Conservation (phyloP, 2,797 vertebrate genomes). For the Novumbra hubbsi region DNA sequence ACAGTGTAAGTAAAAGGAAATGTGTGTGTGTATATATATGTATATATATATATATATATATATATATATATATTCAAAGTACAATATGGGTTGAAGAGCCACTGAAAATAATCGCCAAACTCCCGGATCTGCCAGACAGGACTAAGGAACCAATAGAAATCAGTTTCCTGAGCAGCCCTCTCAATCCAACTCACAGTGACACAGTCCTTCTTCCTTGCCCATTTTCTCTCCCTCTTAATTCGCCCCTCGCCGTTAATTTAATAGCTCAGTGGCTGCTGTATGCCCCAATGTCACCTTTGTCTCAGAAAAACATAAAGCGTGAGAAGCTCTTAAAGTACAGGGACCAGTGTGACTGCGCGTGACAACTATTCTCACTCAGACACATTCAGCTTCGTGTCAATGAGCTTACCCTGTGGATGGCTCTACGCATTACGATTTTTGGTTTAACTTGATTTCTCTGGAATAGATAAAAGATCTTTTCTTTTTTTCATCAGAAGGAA, state of each 20-base stretch:
- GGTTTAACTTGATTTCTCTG: conserved; percentile 36
- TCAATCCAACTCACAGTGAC: conserved; percentile 18
- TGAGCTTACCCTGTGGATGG: conserved; percentile 10
- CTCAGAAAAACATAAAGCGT: neutral
- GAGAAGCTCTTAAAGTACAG: conserved; percentile 20
- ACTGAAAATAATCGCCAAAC: neutral
- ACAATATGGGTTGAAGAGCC: neutral
- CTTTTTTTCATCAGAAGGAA: conserved; percentile 43
- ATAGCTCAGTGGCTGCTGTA: conserved; percentile 49
- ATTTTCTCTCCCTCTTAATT: conserved; percentile 41
- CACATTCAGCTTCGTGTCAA: conserved; percentile 14
- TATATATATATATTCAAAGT: neutral
- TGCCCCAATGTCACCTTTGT: conserved; percentile 45
- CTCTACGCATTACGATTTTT: conserved; percentile 25
- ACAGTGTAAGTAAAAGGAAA: too few relatives aligned
- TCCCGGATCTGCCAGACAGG: conserved; percentile 7
- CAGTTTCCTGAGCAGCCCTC: conserved; percentile 25
- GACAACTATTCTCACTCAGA: conserved; percentile 5
- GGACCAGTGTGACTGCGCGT: neutral
- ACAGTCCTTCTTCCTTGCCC: conserved; percentile 25
- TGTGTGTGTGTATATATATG: too few relatives aligned
- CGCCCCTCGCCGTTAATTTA: conserved; percentile 59
- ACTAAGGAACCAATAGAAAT: conserved; percentile 13
- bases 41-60: too few relatives aligned
- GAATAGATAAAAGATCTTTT: conserved; percentile 32